Conservation (phyloP, 1,140 invertebrate genomes). For the Heterodera schachtii region DNA sequence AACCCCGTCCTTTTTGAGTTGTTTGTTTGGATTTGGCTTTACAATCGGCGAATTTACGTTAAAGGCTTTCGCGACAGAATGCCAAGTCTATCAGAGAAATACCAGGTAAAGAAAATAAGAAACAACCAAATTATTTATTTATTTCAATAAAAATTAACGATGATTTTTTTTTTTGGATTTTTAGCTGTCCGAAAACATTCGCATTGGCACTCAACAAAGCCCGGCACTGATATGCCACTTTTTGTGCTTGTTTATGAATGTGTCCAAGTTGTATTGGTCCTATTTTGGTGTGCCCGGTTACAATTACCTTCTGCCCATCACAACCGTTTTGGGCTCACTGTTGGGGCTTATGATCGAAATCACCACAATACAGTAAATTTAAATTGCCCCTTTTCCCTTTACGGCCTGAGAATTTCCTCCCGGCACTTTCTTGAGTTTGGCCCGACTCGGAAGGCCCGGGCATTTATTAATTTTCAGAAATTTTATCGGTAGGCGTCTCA, state of each 20-base stretch:
- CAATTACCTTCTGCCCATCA: background rate
- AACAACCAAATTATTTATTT: background rate
- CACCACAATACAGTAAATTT: slow-evolving; percentile 1
- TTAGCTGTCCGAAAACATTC: slow-evolving; percentile 7
- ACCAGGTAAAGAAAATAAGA: background rate
- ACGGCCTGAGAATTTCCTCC: too few relatives aligned
- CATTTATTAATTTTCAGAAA: too few relatives aligned
- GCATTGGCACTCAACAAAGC: background rate
- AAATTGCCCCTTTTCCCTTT: too few relatives aligned
- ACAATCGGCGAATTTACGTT: background rate
- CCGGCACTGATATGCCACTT: background rate
- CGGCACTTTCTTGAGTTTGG: too few relatives aligned
- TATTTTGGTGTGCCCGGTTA: slow-evolving; percentile 1
- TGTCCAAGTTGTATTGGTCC: slow-evolving; percentile 9
- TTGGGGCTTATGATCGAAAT: slow-evolving; percentile 6
- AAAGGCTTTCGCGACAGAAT: background rate
- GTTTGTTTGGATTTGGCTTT: slow-evolving; percentile 7
- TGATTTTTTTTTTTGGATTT: background rate
- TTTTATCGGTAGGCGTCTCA: too few relatives aligned
- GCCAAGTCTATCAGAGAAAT: background rate
- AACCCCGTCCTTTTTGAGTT: background rate
- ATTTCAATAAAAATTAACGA: background rate
- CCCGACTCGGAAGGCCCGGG: too few relatives aligned
- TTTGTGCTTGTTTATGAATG: slow-evolving; percentile 1
- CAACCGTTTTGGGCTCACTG: background rate